Conservation (phyloP, 2,888 invertebrate species). For the Melieria picta region DNA sequence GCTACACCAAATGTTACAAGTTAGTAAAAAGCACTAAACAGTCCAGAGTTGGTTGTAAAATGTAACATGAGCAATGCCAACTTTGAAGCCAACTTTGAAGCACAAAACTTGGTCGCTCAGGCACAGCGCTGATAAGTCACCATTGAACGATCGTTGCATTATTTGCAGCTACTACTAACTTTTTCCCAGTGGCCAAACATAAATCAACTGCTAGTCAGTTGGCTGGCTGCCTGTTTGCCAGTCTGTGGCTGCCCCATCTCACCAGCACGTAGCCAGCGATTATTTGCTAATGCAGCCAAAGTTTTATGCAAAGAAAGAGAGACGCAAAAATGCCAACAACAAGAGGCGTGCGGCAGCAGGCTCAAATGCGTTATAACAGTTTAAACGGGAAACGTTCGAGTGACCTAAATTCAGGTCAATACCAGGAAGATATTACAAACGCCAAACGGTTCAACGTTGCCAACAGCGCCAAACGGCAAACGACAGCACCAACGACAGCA, state of each 20-base stretch:
- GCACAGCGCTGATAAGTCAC: too few relatives aligned
- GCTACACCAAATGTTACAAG: too few relatives aligned
- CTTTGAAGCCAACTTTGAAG: too few relatives aligned
- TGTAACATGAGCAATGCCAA: too few relatives aligned
- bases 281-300: neutral
- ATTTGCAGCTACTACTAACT: too few relatives aligned
- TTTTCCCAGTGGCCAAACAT: too few relatives aligned
- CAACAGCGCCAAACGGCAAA: neutral
- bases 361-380: constrained; percentile 24
- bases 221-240: neutral
- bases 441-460: constrained; percentile 29
- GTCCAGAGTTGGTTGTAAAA: too few relatives aligned
- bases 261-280: neutral
- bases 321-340: neutral
- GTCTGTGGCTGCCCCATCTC: neutral
- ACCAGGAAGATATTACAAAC: constrained; percentile 52
- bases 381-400: constrained; percentile 47
- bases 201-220: neutral
- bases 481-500: constrained; percentile 28
- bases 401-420: constrained; percentile 62
- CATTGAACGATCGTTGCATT: too few relatives aligned
- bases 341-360: neutral
- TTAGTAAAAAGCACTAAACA: too few relatives aligned
- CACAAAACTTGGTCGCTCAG: too few relatives aligned
- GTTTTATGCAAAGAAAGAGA: neutral